Evolutionary conservation across 2,888 invertebrate genomes (phyloP), one percentile per base, ranked within the genome.

Genomic region (Exocentrus adspersus): DNA sequence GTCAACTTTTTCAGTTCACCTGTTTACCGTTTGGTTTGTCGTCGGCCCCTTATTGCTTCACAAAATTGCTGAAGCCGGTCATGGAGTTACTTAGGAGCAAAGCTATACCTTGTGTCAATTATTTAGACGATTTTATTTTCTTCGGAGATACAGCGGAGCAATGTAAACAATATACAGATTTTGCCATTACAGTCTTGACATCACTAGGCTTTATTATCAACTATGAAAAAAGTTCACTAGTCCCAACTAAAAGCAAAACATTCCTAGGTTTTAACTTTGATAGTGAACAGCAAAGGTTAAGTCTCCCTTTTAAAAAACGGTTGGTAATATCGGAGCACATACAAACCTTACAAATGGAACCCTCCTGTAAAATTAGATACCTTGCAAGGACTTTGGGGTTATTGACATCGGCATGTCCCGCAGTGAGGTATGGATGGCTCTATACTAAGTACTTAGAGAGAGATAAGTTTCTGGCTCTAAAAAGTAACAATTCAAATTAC

Each of bases 141-240:
- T 14, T 52, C 12, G 14, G 20, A 3, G 3, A 5, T 17, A 19
- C 52, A 9, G 12, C 14, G 3, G 32, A 32, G 45, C 52, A 45
- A 28, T 52, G 41, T 14, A 17, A 30, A n/a, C 2, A 16, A n/a
- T 20, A 52, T 12, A 17, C 21, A 5, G 7, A 20, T 50, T 14
- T 20, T 37, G 12, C 4, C 21, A 10, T 12, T 9, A 5, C 12
- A 14, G 4, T 1, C 32, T 20, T 45, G 6, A 17, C n/a, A 10
- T 30, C 7, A n/a, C 16, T 60, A 4, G 60, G 53, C 6, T 53
- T 53, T 30, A 41, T 53, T 14, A 52, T 60, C 9, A 60, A 60
- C 7, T 14, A 6, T 5, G 20, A 60, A 42, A 60, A 60, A 53
- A 52, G 53, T 52, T 30, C 30, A 19, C 24, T 59, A 37, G 20